A percentile compares a stretch with the other conserved stretches of the same genome.
Conservation (phyloP, 2,113 vertebrate genomes). For the Vidua chalybeata region DNA sequence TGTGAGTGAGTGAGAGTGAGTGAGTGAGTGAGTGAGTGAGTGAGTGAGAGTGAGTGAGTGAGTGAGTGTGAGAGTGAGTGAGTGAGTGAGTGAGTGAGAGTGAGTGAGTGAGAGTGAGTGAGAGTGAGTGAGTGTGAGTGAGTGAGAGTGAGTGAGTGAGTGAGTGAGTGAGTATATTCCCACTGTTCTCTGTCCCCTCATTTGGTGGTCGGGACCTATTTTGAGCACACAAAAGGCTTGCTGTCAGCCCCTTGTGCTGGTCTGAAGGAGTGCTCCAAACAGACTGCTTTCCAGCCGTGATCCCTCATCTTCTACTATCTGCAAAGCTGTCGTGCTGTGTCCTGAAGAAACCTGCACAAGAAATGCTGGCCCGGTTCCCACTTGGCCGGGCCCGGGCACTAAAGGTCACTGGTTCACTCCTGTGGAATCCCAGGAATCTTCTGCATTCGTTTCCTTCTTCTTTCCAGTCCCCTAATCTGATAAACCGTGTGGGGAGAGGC, state of each 20-base stretch:
- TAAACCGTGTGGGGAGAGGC: background rate
- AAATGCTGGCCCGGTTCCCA: background rate
- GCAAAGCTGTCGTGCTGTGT: background rate
- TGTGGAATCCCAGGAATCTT: background rate
- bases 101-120: background rate
- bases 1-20: background rate
- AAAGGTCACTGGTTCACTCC: background rate
- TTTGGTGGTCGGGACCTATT: background rate
- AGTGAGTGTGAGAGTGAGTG: too few species aligned
- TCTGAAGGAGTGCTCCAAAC: background rate
- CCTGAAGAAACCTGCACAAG: background rate
- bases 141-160: background rate
- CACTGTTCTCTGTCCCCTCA: background rate
- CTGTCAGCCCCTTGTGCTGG: background rate
- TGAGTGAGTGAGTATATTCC: background rate
- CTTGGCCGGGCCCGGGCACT: background rate
- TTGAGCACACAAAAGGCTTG: background rate
- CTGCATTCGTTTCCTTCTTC: background rate
- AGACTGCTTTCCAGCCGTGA: background rate
- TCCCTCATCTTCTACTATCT: background rate
- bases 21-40: background rate
- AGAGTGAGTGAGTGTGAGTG: background rate
- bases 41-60: background rate
- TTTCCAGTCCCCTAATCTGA: background rate
- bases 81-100: background rate